phyloP scores from a whole-genome alignment of 2,888 invertebrate species.

The Hirudinaria manillensis region DNA sequence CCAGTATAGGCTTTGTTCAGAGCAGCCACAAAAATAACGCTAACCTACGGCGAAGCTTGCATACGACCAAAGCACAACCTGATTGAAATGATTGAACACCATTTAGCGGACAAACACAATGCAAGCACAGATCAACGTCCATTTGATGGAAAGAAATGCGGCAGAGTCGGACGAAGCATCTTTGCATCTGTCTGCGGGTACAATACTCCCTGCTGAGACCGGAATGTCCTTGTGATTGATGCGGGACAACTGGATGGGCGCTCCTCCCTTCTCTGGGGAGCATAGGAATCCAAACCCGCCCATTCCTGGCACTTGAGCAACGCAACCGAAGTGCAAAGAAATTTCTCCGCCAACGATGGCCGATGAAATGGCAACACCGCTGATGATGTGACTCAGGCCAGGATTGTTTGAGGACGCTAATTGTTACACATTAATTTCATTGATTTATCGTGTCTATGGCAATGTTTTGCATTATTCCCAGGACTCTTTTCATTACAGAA shows the following conservation, averaged over 20 bases:
- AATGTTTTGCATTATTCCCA: no score
- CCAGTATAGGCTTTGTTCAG: no score
- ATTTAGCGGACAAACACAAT: no score
- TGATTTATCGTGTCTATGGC: no score
- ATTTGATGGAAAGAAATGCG: not conserved
- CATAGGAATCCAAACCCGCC: conserved; percentile 31
- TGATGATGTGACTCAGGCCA: conserved; percentile 26
- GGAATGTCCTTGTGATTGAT: not conserved
- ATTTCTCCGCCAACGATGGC: conserved; percentile 14
- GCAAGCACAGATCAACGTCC: no score
- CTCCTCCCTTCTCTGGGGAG: conserved; percentile 6
- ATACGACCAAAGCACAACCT: no score
- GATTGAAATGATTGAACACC: no score
- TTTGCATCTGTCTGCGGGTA: conserved; percentile 21
- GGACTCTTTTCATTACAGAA: no score
- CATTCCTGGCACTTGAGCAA: conserved; percentile 27
- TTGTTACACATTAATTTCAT: not conserved
- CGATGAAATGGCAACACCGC: conserved; percentile 22
- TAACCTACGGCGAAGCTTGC: no score
- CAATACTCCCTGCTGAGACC: conserved; percentile 26
- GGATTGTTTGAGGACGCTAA: conserved; percentile 2
- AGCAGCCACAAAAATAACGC: no score
- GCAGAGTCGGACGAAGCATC: not conserved
- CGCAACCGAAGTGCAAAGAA: conserved; percentile 32
- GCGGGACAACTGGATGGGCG: not conserved